Conservation (phyloP, 2,888 invertebrate species). For the Ditylenchus weischeri region DNA sequence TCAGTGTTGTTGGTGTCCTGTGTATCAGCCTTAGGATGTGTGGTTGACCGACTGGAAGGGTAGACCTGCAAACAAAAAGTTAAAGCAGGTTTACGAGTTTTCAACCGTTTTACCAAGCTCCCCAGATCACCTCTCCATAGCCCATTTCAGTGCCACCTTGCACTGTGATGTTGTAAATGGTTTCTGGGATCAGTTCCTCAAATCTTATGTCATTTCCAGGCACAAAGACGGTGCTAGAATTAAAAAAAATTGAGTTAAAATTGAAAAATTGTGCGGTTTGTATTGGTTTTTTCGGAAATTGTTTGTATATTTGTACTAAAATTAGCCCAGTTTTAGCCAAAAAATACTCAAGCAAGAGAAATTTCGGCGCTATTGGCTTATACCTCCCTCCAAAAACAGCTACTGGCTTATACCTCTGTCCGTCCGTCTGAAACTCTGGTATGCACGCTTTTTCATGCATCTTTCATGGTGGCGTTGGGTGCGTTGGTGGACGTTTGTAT, state of each 20-base stretch:
- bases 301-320: too few relatives aligned
- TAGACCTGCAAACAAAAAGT: conserved; percentile 37
- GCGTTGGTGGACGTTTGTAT: too few relatives aligned
- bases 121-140: conserved; percentile 58
- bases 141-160: conserved; percentile 58
- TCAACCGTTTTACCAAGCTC: conserved; percentile 43
- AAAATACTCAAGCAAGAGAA: too few relatives aligned
- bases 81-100: too few relatives aligned
- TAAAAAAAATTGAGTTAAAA: background rate
- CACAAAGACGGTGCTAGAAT: conserved; percentile 17
- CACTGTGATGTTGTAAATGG: conserved; percentile 59
- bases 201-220: conserved; percentile 54
- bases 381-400: too few relatives aligned
- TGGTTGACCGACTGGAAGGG: conserved; percentile 53
- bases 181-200: conserved; percentile 52
- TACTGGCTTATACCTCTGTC: too few relatives aligned
- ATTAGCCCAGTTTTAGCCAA: too few relatives aligned
- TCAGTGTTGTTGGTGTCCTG: conserved; percentile 57
- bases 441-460: too few relatives aligned
- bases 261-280: conserved; percentile 37
- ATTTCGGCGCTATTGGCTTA: too few relatives aligned
- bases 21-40: conserved; percentile 55
- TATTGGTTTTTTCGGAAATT: too few relatives aligned
- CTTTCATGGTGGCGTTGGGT: too few relatives aligned
- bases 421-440: too few relatives aligned